Evolutionary conservation across 2,888 invertebrate genomes (phyloP), one percentile per base, ranked within the genome.

Genomic region (Bombyx huttoni): DNA sequence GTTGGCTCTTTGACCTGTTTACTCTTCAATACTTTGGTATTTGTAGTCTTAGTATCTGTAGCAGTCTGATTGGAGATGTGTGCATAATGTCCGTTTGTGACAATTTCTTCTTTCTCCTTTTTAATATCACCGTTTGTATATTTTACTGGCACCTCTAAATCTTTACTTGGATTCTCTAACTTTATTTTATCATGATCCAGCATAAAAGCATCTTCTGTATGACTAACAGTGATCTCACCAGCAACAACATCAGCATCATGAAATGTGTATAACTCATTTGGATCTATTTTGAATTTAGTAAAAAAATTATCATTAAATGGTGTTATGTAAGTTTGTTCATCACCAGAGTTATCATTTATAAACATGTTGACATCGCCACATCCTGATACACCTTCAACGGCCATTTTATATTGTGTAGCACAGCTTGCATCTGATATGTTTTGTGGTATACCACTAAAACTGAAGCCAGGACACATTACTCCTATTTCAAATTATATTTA

Each of bases 371-470:
- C 79, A 67, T 89, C 88, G 67, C 73, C 67, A 60, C 87, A 82
- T 60, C 72, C 76, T n/a, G 85, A 74, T 53, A 81, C 87, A 57
- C 80, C 77, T 56, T 87, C 88, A 55, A 83, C 85, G 62, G 81
- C 82, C 86, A 88, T 83, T 70, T 87, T 88, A 72, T 85, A 88
- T 61, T 87, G 87, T 56, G 88, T 78, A 58, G 89, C 87, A 67
- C 89, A 89, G 67, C 86, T 89, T 45, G 81, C 77, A 69, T 89
- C 89, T 54, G 89, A 81, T 75, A 89, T 80, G 70, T 75, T 86
- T 77, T 89, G 89, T 77, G 86, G 77, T 70, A 89, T 83, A 70
- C 85, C 87, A 75, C 85, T 84, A 70, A 84, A 89, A 72, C 89
- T 89, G 47, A 40, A 45, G 34, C 35, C 13, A 13, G 12, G 7